These are phyloP conservation scores for Muraenolepis orangiensis DNA, from an alignment of 2,797 vertebrate genomes.

Conservation along the genomic window DNA sequence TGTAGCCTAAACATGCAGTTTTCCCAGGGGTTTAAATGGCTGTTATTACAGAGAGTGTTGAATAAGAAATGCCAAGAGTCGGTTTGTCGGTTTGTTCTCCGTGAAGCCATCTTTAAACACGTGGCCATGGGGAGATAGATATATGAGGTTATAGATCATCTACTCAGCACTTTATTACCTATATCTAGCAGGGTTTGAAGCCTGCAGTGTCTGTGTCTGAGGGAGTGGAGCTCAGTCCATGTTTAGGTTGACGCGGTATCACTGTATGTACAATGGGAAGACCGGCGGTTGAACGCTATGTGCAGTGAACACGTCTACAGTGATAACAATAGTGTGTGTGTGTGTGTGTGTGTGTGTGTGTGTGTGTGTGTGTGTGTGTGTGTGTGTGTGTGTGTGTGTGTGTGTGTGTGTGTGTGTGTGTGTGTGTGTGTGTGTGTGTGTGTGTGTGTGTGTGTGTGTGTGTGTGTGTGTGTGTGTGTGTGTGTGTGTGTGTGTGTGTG, in stretches of 20 bases:
- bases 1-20: background rate
- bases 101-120: background rate
- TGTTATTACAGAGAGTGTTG: background rate
- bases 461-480: background rate
- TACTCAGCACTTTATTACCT: background rate
- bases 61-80: background rate
- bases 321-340: no score
- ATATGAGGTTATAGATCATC: background rate
- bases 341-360: no score
- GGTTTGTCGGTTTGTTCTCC: background rate
- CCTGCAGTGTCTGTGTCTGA: background rate
- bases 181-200: background rate
- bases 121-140: background rate
- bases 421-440: background rate
- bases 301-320: background rate
- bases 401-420: slow-evolving; percentile 1
- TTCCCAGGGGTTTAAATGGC: background rate
- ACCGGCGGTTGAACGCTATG: background rate
- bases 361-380: background rate
- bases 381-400: background rate
- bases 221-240: background rate
- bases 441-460: slow-evolving; percentile 4
- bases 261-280: background rate
- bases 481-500: background rate
- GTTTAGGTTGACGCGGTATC: background rate